Evolutionary conservation across 2,888 invertebrate species (phyloP).

Genomic region (Idaea dimidiata): DNA sequence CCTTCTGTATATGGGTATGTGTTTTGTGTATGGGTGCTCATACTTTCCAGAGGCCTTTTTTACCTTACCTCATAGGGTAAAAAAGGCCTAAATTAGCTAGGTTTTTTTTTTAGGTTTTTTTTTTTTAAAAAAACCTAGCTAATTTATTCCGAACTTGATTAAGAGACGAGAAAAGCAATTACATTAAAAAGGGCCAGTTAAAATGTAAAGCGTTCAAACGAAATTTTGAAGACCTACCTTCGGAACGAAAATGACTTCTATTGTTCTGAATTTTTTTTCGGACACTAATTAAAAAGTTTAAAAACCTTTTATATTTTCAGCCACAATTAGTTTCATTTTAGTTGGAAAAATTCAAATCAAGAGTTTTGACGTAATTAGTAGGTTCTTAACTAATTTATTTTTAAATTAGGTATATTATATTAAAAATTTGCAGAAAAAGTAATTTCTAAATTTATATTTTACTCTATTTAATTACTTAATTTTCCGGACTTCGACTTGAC

Average conservation of each 20-base stretch:
- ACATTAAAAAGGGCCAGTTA: background rate
- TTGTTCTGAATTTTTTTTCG: background rate
- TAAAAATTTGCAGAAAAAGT: too few species aligned
- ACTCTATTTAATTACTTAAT: too few species aligned
- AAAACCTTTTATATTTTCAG: background rate
- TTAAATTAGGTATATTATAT: too few species aligned
- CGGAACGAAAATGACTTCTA: background rate
- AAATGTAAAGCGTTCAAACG: background rate
- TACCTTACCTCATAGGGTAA: too few species aligned
- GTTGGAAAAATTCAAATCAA: background rate
- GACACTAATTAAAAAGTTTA: background rate
- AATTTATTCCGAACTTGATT: background rate
- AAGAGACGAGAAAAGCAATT: background rate
- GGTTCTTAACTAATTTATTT: too few species aligned
- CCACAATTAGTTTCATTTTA: background rate
- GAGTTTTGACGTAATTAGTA: background rate
- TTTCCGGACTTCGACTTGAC: too few species aligned
- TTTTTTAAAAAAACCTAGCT: background rate
- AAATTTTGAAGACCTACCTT: background rate
- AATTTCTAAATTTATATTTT: too few species aligned
- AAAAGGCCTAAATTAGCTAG: too few species aligned
- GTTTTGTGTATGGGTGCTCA: too few species aligned
- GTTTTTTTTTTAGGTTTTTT: too few species aligned
- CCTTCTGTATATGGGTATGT: too few species aligned
- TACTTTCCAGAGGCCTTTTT: too few species aligned